Evolutionary conservation across 2,113 vertebrate genomes (phyloP).

Genomic region (Rhodinocichla rosea): DNA sequence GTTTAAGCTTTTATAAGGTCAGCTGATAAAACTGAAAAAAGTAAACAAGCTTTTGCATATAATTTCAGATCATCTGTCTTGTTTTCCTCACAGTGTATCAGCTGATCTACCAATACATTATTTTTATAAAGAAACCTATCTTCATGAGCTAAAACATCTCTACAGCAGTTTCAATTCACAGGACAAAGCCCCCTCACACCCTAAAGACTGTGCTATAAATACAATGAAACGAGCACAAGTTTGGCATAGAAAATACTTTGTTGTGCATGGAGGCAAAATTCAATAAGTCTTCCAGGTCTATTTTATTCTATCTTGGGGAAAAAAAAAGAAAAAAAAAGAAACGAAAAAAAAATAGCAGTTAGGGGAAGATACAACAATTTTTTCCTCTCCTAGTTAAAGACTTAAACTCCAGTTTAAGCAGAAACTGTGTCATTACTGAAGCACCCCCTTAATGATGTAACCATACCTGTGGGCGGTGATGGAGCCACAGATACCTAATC

Average conservation of each 20-base stretch:
- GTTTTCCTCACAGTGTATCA: background rate
- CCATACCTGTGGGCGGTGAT: background rate
- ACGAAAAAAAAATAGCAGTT: background rate
- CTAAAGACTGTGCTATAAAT: background rate
- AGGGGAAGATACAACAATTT: background rate
- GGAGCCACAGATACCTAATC: background rate
- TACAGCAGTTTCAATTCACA: background rate
- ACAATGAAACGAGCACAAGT: background rate
- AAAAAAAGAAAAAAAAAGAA: background rate
- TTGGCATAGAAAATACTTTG: background rate
- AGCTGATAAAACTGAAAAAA: background rate
- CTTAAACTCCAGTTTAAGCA: background rate
- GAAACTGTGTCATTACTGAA: background rate
- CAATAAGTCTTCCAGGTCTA: background rate
- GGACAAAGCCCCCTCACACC: background rate
- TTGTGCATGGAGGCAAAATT: background rate
- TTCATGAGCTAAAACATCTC: background rate
- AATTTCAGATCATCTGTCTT: background rate
- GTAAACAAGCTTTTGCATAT: background rate
- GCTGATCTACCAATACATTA: background rate
- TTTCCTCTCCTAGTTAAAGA: background rate
- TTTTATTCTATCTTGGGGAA: background rate
- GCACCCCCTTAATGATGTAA: background rate
- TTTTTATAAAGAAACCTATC: background rate
- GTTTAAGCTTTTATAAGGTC: background rate